Percentiles rank a stretch among this genome's conserved stretches.
Conservation (phyloP, 2,113 vertebrate species). For the Phylloscopus trochiloides region DNA sequence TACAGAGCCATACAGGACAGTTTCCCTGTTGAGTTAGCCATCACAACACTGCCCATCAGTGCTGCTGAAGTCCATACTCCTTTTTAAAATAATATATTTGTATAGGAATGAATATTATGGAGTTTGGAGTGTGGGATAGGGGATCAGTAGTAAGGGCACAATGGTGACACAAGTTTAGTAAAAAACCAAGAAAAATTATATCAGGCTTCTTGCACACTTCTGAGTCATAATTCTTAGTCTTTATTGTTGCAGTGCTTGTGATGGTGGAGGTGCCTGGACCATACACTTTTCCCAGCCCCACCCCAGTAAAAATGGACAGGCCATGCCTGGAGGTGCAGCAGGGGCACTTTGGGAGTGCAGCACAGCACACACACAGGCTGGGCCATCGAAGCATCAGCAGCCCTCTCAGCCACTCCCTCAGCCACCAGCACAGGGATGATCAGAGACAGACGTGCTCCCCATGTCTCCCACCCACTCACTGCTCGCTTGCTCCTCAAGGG, state of each 20-base stretch:
- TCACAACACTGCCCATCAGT: neutral
- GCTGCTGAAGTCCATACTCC: neutral
- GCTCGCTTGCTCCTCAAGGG: slow-evolving; percentile 8
- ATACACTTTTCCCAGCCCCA: neutral
- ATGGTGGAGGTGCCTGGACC: neutral
- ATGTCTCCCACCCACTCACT: neutral
- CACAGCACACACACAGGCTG: neutral
- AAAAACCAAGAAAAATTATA: neutral
- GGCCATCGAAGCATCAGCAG: neutral
- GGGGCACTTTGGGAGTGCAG: neutral
- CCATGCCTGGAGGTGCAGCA: neutral
- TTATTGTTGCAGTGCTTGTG: neutral
- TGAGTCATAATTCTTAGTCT: neutral
- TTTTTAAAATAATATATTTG: neutral
- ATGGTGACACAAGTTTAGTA: neutral
- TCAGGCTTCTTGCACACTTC: neutral
- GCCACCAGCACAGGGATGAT: neutral
- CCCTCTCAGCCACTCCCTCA: neutral
- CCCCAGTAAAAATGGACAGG: neutral
- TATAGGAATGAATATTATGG: neutral
- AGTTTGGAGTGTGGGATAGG: neutral
- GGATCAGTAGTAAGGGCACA: neutral
- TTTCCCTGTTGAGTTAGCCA: neutral
- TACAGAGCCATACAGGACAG: neutral
- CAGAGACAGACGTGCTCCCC: neutral